Evolutionary conservation across 2,888 invertebrate genomes (phyloP).

Genomic region (Habroteleia sp.): DNA sequence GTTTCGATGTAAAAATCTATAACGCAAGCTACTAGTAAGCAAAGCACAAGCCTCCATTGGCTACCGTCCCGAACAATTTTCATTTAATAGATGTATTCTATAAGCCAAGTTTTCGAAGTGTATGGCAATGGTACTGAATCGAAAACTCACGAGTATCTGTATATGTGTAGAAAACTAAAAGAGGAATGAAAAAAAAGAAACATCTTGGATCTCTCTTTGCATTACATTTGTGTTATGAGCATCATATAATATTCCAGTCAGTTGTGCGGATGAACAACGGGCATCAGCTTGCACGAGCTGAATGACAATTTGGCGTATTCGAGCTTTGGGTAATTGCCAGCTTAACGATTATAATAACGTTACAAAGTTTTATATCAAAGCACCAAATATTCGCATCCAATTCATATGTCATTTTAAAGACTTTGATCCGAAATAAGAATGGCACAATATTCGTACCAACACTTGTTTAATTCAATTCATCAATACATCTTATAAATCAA

Average conservation of each 20-base stretch:
- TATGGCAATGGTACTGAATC: constrained; percentile 56
- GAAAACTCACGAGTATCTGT: constrained; percentile 39
- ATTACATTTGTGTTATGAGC: constrained; percentile 77
- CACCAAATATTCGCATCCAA: constrained; percentile 17
- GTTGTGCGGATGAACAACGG: constrained; percentile 78
- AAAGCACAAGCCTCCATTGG: constrained; percentile 72
- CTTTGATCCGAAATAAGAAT: neutral
- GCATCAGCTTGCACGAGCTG: constrained; percentile 75
- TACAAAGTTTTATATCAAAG: constrained; percentile 49
- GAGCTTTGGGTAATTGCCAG: constrained; percentile 80
- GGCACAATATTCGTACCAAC: too few relatives aligned
- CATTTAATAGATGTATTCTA: constrained; percentile 57
- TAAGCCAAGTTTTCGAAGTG: constrained; percentile 69
- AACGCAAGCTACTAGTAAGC: constrained; percentile 73
- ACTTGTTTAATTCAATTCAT: too few relatives aligned
- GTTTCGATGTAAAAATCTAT: constrained; percentile 69
- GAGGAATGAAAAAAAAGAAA: constrained; percentile 36
- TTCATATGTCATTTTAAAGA: constrained; percentile 1
- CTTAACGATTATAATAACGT: constrained; percentile 76
- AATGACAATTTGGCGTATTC: constrained; percentile 76
- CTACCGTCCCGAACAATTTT: constrained; percentile 59
- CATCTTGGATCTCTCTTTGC: constrained; percentile 61
- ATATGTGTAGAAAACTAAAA: constrained; percentile 41
- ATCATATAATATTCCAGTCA: constrained; percentile 80
- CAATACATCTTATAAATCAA: too few relatives aligned